Evolutionary conservation across 2,113 vertebrate species (phyloP).

Genomic region (Odocoileus hemionus): DNA sequence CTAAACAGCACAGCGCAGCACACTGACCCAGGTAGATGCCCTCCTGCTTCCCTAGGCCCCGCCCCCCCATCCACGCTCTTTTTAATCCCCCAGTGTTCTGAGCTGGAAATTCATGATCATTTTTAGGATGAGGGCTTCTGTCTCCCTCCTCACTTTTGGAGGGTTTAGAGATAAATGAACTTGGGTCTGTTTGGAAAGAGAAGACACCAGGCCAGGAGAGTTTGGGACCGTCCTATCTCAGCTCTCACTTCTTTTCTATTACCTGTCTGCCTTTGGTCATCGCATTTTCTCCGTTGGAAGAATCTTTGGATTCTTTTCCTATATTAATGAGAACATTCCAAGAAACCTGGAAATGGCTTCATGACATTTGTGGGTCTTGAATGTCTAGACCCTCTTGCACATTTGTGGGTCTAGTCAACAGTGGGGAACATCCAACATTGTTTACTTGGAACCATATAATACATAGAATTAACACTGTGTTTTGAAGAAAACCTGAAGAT

Average conservation of each 20-base stretch:
- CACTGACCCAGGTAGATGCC: too few relatives aligned
- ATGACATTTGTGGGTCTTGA: neutral
- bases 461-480: neutral
- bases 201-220: neutral
- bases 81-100: neutral
- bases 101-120: too few relatives aligned
- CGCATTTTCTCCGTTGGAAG: neutral
- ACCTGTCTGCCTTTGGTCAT: neutral
- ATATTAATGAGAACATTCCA: neutral
- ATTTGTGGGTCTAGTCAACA: neutral
- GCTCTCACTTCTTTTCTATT: too few relatives aligned
- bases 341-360: neutral
- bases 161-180: neutral
- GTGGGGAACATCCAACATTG: neutral
- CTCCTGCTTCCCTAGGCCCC: neutral
- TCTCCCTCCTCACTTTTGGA: neutral
- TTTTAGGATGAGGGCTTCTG: neutral
- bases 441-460: neutral
- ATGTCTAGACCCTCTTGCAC: neutral
- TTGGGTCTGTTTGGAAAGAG: neutral
- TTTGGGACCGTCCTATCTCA: neutral
- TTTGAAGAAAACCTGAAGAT: neutral
- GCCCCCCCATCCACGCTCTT: neutral
- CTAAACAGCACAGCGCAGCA: neutral
- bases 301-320: neutral